Evolutionary conservation across 2,888 invertebrate genomes (phyloP), one percentile per base, ranked within the genome.

Genomic region (Drosophila gaucha): DNA sequence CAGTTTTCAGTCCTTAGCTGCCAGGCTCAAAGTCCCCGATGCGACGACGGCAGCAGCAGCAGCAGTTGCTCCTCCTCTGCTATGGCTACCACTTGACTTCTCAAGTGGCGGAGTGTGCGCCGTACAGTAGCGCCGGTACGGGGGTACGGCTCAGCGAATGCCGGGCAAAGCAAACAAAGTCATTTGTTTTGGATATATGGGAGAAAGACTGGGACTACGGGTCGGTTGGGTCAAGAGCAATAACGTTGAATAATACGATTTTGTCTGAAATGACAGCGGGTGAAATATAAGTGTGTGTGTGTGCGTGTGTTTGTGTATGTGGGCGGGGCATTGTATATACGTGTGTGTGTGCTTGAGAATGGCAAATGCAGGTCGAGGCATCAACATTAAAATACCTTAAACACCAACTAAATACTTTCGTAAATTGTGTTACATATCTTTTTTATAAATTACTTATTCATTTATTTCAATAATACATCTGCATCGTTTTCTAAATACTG

Each of bases 241-340:
- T 85, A 78, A 84, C 64, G 85, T 44, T 84, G 82, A 78, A 80
- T 80, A 80, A 84, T 85, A 72, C 64, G 79, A 84, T 84, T 84
- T 68, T 60, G 55, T 47, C 16, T 44, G 67, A 14, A 47, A 58
- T 58, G 52, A 64, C 68, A 74, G 63, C 28, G 39, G 16, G 28
- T 10, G 31, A 30, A 56, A 14, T 44, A 9, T 49, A 16, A n/a
- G 16, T 44, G 14, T 47, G 6, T 50, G 22, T 43, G 18, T 50
- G 30, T 51, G 43, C 51, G 14, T 12, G 28, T 54, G 36, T n/a
- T n/a, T n/a, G n/a, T n/a, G n/a, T n/a, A n/a, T 31, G 54, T 51
- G 58, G 49, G 58, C 41, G 67, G 66, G 50, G 31, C 66, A 49
- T 30, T 39, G 43, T 54, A 39, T 46, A 35, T 62, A n/a, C n/a